These are phyloP conservation scores for Philaethria dido DNA, from an alignment of 2,888 invertebrate genomes.

Conservation along the genomic window DNA sequence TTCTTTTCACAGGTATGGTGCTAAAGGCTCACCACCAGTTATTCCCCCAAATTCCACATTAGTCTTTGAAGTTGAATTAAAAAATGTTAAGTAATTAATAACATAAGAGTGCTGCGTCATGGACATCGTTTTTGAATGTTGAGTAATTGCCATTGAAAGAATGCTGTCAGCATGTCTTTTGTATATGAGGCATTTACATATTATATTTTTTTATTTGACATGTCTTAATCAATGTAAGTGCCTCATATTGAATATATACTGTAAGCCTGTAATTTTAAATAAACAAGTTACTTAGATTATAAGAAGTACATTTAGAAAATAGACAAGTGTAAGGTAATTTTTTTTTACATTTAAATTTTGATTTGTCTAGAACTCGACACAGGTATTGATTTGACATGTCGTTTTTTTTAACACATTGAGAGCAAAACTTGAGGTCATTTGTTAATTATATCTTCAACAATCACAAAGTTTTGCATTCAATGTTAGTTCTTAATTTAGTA, in stretches of 20 bases:
- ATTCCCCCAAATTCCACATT: conserved; percentile 95
- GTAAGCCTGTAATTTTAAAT: conserved; percentile 33
- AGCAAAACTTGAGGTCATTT: conserved; percentile 6
- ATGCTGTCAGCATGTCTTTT: conserved; percentile 50
- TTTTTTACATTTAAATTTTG: not conserved
- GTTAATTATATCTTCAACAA: not conserved
- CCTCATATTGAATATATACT: conserved; percentile 51
- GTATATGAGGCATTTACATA: conserved; percentile 19
- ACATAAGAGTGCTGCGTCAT: conserved; percentile 33
- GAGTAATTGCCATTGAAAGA: conserved; percentile 58
- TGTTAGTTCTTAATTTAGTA: not conserved
- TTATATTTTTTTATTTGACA: conserved; percentile 31
- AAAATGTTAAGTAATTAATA: conserved; percentile 86
- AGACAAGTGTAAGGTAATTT: not conserved
- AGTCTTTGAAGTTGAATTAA: conserved; percentile 95
- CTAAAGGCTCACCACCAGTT: conserved; percentile 90
- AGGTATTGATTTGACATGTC: not conserved
- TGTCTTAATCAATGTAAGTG: conserved; percentile 48
- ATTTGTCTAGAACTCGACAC: not conserved
- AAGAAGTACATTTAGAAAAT: conserved; percentile 19
- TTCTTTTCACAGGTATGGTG: conserved; percentile 85
- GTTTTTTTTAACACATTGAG: not conserved
- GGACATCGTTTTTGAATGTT: conserved; percentile 48
- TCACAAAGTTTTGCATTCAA: not conserved
- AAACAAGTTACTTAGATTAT: conserved; percentile 25